Evolutionary conservation across 92 coral and sea anemone species (phyloP), one percentile per base, ranked within the genome.

Genomic region (Zoanthus sociatus): DNA sequence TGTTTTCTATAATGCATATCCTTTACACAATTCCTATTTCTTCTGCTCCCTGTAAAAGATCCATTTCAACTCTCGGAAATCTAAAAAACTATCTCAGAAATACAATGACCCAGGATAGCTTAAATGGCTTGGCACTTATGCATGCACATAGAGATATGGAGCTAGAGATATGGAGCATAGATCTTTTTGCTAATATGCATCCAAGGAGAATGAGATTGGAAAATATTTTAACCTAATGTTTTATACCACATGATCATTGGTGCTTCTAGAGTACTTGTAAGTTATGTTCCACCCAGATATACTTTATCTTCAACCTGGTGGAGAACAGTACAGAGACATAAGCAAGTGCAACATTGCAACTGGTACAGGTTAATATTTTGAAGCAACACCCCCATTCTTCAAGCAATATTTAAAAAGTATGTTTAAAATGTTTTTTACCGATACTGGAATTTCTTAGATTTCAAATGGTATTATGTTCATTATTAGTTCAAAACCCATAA

Each of bases 251-350:
- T 47, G 60, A 74, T 72, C 18, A 44, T n/a, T 46, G 53, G 14
- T 46, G 32, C 48, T 82, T 82, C 56, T 82, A 32, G 87, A 91
- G 94, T 88, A 79, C 88, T 91, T 88, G 92, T 88, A 74, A 84
- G 92, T 91, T 84, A 87, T 89, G 92, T 89, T 82, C 92, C 88
- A 79, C 67, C 92, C 60, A 87, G 89, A 81, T 71, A 70, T 8
- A 11, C 26, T 78, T 78, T 55, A 79, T 89, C 94, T 87, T 89
- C 79, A 89, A 85, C 89, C 79, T 92, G 88, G 86, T 89, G 92
- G 92, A 92, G 88, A 86, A 79, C 94, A 89, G 90, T 78, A 92
- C 92, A 89, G 92, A 86, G n/a, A 90, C 93, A 86, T 26, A 72
- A 87, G 58, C 75, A 76, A 71, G 76, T 71, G 50, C 14, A 71